phyloP scores from a whole-genome alignment of 2,888 invertebrate species.

The Taphrorychus bicolor region DNA sequence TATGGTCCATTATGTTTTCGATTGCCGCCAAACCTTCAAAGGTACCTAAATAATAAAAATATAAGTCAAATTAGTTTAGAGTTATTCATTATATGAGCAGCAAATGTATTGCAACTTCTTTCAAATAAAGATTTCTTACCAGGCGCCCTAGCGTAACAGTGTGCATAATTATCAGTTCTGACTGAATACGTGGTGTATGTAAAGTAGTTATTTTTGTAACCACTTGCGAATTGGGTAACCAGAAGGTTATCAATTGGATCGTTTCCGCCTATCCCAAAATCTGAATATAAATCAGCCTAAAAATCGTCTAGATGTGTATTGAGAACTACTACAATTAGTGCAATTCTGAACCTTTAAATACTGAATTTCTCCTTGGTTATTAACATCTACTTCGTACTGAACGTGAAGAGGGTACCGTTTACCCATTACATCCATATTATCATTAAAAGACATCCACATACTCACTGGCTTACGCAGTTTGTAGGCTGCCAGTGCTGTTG shows the following conservation, averaged over 20 bases:
- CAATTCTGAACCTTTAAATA: slow-evolving; percentile 61
- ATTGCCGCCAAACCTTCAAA: slow-evolving; percentile 68
- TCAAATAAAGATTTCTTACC: slow-evolving; percentile 61
- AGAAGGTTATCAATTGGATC: slow-evolving; percentile 60
- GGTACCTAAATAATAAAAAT: not conserved
- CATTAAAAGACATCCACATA: slow-evolving; percentile 73
- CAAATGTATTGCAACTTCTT: no score
- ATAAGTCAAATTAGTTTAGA: not conserved
- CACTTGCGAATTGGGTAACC: slow-evolving; percentile 56
- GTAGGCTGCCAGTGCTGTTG: slow-evolving; percentile 74
- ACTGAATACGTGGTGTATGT: slow-evolving; percentile 57
- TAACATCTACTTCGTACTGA: slow-evolving; percentile 73
- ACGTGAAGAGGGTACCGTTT: slow-evolving; percentile 65
- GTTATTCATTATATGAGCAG: no score
- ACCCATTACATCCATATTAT: slow-evolving; percentile 75
- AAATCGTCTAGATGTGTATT: no score
- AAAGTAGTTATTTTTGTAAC: slow-evolving; percentile 66
- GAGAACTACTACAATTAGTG: no score
- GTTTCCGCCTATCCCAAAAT: slow-evolving; percentile 64
- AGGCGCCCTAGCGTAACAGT: slow-evolving; percentile 40
- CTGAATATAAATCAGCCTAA: slow-evolving; percentile 60
- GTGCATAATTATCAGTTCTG: not conserved
- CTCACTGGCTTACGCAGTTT: slow-evolving; percentile 71
- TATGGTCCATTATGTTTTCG: slow-evolving; percentile 73
- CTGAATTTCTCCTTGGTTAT: slow-evolving; percentile 71